Evolutionary conservation across 2,888 invertebrate species (phyloP), one percentile per base, ranked within the genome.

Genomic region (Drosophila mayaguana): DNA sequence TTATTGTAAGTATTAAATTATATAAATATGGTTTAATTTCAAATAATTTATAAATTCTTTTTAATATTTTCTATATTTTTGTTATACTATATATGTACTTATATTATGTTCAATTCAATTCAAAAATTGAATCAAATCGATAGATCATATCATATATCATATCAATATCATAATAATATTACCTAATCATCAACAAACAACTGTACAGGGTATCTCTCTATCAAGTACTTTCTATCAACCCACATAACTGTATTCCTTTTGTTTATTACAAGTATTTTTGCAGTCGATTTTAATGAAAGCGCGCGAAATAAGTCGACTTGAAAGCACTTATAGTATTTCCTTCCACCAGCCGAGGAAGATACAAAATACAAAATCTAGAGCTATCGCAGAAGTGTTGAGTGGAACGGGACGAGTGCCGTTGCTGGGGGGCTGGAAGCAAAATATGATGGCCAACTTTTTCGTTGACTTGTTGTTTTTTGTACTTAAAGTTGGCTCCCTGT

Each of bases 371-470:
- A 32, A 60, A 64, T 43, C 68, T 54, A 65, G 51, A 63, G 78
- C 54, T 40, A 56, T 65, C 57, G 38, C 6, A 18, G 42, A 40
- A 57, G 14, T n/a, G 48, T 4, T 4, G 20, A 28, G 8, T 11
- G 51, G 36, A 6, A 18, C 7, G 22, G 38, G 22, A 8, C 18
- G 11, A n/a, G 25, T 25, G 12, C 20, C 8, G 20, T n/a, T 25
- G 2, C 2, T 0, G 18, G 42, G 20, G 20, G 14, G 11, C 4
- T 12, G 14, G 22, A 25, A 14, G 28, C n/a, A 12, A 72, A 86
- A 74, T 83, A 81, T 83, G 83, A 82, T 51, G 61, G 63, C 38
- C 28, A 88, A 79, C 63, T 85, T 82, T 84, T 81, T 79, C 50
- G 70, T 63, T 64, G 62, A 53, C 67, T 72, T 64, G 63, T 64